Evolutionary conservation across 2,113 vertebrate genomes (phyloP).

Genomic region (Stictonetta naevosa): DNA sequence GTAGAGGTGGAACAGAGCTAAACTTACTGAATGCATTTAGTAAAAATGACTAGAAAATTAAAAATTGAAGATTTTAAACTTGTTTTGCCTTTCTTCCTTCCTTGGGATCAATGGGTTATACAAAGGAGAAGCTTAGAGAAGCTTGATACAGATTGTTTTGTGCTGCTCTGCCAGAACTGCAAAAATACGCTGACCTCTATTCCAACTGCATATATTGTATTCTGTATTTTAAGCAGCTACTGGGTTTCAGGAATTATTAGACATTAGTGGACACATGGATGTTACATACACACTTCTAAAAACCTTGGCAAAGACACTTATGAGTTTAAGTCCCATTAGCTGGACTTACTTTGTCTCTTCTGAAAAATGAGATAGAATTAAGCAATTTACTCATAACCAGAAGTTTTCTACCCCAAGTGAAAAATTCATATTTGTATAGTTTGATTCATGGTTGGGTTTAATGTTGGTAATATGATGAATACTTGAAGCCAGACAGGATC

Average conservation of each 20-base stretch:
- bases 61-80: not conserved
- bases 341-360: conserved; percentile 32
- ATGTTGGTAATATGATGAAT: not conserved
- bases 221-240: not conserved
- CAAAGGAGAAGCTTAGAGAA: not conserved
- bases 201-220: not conserved
- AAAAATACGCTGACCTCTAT: not conserved
- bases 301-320: conserved; percentile 54
- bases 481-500: not conserved
- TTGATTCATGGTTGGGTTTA: not conserved
- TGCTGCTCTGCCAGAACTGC: not conserved
- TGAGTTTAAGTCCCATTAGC: conserved; percentile 45
- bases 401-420: not conserved
- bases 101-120: not conserved
- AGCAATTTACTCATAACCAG: not conserved
- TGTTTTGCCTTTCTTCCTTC: not conserved
- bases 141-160: rapidly evolving
- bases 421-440: not conserved
- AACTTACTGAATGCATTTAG: not conserved
- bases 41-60: not conserved
- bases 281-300: conserved; percentile 44
- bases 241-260: not conserved
- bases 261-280: not conserved
- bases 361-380: conserved; percentile 35
- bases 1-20: not conserved